Conservation (phyloP, 2,888 invertebrate species). For the Cephalotes varians region DNA sequence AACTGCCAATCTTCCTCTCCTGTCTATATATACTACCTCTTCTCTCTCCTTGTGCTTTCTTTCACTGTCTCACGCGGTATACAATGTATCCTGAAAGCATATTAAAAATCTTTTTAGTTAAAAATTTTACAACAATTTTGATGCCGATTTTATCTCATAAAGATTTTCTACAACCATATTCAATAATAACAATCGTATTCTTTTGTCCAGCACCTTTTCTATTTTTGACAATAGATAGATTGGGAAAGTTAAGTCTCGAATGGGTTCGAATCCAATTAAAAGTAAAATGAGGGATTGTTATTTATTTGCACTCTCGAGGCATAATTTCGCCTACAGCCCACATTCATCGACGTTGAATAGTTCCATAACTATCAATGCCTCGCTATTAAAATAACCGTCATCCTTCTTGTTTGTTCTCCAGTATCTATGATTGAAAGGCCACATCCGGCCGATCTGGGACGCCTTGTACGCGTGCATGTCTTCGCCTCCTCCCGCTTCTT, state of each 20-base stretch:
- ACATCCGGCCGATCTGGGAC: slow-evolving; percentile 30
- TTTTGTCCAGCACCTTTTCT: background rate
- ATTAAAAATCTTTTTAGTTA: background rate
- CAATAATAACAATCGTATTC: background rate
- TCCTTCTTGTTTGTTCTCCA: background rate
- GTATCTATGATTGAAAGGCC: slow-evolving; percentile 27
- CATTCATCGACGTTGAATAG: slow-evolving; percentile 4
- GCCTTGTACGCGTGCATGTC: slow-evolving; percentile 11
- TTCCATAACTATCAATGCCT: background rate
- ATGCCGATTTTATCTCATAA: background rate
- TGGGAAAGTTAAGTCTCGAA: background rate
- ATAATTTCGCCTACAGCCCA: background rate
- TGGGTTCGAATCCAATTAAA: background rate
- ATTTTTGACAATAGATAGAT: background rate
- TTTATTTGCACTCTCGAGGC: slow-evolving; percentile 1
- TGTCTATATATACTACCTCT: slow-evolving; percentile 44
- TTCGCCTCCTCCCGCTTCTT: slow-evolving; percentile 28
- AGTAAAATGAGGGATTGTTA: slow-evolving; percentile 1
- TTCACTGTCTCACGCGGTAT: slow-evolving; percentile 13
- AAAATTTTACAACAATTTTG: background rate
- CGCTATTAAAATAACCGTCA: slow-evolving; percentile 1
- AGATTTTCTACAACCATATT: background rate
- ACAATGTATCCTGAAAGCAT: background rate
- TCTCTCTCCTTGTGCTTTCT: slow-evolving; percentile 13
- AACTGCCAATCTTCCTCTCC: slow-evolving; percentile 64